Conservation (phyloP, 2,888 invertebrate genomes). For the Microctonus brassicae region DNA sequence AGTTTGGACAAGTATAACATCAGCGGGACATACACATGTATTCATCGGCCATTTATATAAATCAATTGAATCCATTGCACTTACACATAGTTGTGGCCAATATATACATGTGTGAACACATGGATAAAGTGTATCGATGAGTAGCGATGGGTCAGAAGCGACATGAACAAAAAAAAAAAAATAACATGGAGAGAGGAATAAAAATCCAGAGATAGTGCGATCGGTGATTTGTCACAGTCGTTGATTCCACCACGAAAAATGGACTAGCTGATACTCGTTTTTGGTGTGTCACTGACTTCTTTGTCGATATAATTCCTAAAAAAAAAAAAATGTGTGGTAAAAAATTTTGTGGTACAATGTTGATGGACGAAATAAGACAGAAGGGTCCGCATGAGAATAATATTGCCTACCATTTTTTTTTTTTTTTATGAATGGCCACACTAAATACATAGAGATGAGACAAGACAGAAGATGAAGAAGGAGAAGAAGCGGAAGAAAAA, state of each 20-base stretch:
- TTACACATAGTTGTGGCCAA: too few species aligned
- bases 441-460: background rate
- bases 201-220: background rate
- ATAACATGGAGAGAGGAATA: background rate
- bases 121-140: background rate
- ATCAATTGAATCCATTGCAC: slow-evolving; percentile 25
- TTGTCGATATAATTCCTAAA: background rate
- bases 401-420: background rate
- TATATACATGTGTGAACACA: background rate
- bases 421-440: background rate
- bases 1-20: slow-evolving; percentile 36
- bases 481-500: background rate
- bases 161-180: background rate
- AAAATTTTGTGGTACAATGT: slow-evolving; percentile 22
- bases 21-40: slow-evolving; percentile 14
- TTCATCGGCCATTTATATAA: slow-evolving; percentile 34
- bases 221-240: slow-evolving; percentile 2
- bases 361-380: background rate
- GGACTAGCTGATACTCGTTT: background rate
- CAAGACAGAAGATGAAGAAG: background rate
- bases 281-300: slow-evolving; percentile 1
- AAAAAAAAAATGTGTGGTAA: background rate
- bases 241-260: slow-evolving; percentile 12
- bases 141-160: background rate
- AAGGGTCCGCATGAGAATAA: slow-evolving; percentile 11